These are phyloP conservation scores for Psittacula cyanocephala DNA, from an alignment of 2,113 vertebrate genomes.

Conservation along the genomic window DNA sequence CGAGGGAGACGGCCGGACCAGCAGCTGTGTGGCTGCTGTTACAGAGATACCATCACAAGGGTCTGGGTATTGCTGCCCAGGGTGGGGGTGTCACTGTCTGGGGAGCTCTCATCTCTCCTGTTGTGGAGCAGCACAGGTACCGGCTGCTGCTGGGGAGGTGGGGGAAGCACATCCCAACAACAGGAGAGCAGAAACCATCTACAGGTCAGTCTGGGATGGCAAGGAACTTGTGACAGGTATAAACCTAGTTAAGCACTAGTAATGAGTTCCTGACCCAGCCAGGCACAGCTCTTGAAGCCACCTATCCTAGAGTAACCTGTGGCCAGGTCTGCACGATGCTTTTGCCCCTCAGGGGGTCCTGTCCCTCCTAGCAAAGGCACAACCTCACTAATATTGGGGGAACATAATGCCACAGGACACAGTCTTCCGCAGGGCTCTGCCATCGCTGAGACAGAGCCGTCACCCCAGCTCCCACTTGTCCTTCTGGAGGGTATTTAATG, in stretches of 20 bases:
- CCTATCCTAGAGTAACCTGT: fast-evolving
- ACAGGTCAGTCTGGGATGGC: background rate
- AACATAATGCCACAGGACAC: background rate
- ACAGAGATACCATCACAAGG: background rate
- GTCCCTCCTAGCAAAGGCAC: background rate
- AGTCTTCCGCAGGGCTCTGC: background rate
- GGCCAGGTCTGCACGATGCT: fast-evolving
- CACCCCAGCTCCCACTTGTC: background rate
- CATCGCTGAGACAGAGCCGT: background rate
- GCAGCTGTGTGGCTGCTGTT: fast-evolving
- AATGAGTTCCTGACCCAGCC: background rate
- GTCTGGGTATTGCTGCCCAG: background rate
- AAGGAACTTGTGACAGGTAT: background rate
- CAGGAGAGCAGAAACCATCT: background rate
- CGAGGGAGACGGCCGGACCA: fast-evolving
- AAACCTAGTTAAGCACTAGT: background rate
- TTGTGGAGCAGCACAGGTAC: background rate
- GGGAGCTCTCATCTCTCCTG: background rate
- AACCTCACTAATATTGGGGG: background rate
- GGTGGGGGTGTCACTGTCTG: background rate
- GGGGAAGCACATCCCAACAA: background rate
- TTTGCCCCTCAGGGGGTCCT: background rate
- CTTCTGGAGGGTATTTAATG: background rate
- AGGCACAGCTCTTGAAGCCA: background rate
- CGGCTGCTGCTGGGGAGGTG: background rate